Evolutionary conservation across 2,888 invertebrate genomes (phyloP).

Genomic region (Xanthia togata): DNA sequence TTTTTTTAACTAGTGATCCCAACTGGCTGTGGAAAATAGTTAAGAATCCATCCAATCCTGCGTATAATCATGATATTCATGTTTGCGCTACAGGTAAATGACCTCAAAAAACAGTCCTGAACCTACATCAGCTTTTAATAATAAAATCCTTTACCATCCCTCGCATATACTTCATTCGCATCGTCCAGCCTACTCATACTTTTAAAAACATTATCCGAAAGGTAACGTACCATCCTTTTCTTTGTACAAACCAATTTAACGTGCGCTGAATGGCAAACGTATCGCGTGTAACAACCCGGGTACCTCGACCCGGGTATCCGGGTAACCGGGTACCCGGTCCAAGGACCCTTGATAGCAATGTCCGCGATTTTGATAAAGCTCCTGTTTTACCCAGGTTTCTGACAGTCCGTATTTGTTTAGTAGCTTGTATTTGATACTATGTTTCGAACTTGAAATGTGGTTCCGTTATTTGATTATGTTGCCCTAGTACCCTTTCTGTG

Average conservation of each 20-base stretch:
- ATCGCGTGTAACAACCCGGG: slow-evolving; percentile 38
- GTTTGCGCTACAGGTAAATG: background rate
- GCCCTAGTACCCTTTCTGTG: background rate
- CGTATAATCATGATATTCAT: background rate
- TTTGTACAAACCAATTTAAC: slow-evolving; percentile 45
- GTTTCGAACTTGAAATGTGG: background rate
- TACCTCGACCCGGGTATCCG: slow-evolving; percentile 43
- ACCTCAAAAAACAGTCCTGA: slow-evolving; percentile 1
- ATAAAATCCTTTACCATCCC: slow-evolving; percentile 1
- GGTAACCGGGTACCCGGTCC: slow-evolving; percentile 23
- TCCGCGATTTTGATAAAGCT: slow-evolving; percentile 54
- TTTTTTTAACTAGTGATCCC: too few relatives aligned
- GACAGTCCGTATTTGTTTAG: slow-evolving; percentile 30
- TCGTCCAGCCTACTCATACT: slow-evolving; percentile 9
- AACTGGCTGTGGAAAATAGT: too few relatives aligned
- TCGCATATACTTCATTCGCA: slow-evolving; percentile 21
- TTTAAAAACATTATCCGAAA: slow-evolving; percentile 34
- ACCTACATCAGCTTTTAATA: background rate
- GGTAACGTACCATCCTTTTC: slow-evolving; percentile 28
- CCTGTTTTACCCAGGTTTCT: slow-evolving; percentile 34
- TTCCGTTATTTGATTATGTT: slow-evolving; percentile 7
- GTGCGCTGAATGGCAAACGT: slow-evolving; percentile 50
- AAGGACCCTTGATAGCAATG: slow-evolving; percentile 37
- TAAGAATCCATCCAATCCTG: too few relatives aligned
- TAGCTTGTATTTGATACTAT: slow-evolving; percentile 19